Base-by-base conservation (phyloP, 2,113 vertebrate species). In the Glaucomys volans region DNA sequence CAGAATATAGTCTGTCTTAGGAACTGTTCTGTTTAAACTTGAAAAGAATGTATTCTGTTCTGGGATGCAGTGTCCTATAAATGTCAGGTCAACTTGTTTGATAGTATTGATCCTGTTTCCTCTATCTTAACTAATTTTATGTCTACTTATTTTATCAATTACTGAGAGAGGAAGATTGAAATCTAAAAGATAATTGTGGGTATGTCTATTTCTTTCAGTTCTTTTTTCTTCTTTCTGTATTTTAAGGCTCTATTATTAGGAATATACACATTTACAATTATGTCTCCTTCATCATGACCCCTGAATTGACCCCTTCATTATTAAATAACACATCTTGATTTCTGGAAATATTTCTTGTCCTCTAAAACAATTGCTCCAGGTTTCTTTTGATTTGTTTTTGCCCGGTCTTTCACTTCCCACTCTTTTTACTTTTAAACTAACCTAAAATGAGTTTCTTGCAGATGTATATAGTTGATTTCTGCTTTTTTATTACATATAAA, bases 341-440 rank as follows among this genome's bases (percentile, higher is more conserved):
- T 42, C 47, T 90, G 59, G 26, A 57, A 76, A 20, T n/a, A 77
- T n/a, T 89, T 81, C 35, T 82, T 84, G 9, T 50, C 80, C 40
- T 93, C 64, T 52, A 74, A 85, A 74, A 62, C 2, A 16, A 5
- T 35, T 81, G 40, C 24, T 88, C 3, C 13, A 67, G 18, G 44
- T 94, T 76, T 67, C 47, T 83, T 88, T 75, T 35, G 35, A 67
- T 77, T 84, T 89, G 37, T 66, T 54, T 84, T 82, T 90, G 50
- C 50, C 26, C 14, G 7, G 7, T 42, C 7, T 52, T 52, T 64
- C 20, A 75, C 82, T 84, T 76, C 50, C 22, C 62, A 64, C 62
- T 94, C 30, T 26, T 94, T 85, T 62, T 72, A 64, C 54, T 80
- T 95, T 91, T 74, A 87, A 87, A 26, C n/a, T 85, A 71, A 79